These are phyloP conservation scores for Oreochromis mossambicus DNA, from an alignment of 2,797 vertebrate species.

Conservation along the genomic window DNA sequence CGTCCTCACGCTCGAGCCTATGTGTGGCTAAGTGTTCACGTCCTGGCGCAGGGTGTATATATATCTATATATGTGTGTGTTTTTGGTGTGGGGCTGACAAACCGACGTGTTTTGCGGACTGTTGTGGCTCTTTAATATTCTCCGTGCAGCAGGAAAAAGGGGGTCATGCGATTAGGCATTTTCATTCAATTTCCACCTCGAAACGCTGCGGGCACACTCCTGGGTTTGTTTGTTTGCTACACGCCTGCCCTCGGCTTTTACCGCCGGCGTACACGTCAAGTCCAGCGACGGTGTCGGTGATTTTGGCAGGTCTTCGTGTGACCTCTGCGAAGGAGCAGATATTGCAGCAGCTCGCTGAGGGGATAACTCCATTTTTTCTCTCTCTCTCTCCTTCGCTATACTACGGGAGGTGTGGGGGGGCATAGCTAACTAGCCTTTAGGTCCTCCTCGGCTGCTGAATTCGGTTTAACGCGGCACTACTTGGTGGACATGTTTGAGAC, in stretches of 20 bases:
- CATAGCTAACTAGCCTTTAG: constrained; percentile 27
- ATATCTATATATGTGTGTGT: fast-evolving
- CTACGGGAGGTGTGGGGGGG: background rate
- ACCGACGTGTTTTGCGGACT: constrained; percentile 50
- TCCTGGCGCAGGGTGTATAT: background rate
- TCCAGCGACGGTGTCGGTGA: background rate
- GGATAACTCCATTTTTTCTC: constrained; percentile 42
- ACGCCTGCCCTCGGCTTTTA: background rate
- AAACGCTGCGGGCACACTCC: background rate
- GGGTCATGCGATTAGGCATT: constrained; percentile 47
- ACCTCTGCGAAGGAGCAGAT: constrained; percentile 62
- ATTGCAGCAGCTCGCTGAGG: constrained; percentile 46
- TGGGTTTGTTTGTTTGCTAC: background rate
- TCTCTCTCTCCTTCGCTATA: background rate
- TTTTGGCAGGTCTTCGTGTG: constrained; percentile 49
- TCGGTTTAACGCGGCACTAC: background rate
- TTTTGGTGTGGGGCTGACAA: background rate
- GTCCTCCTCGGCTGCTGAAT: constrained; percentile 1
- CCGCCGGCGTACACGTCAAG: background rate
- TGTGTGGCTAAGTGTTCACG: background rate
- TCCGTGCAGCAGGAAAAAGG: constrained; percentile 42
- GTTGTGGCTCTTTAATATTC: constrained; percentile 69
- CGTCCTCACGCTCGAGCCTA: background rate
- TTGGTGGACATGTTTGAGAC: background rate
- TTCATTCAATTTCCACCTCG: constrained; percentile 31